phyloP scores from a whole-genome alignment of 2,888 invertebrate species.

The Orthosia incerta region DNA sequence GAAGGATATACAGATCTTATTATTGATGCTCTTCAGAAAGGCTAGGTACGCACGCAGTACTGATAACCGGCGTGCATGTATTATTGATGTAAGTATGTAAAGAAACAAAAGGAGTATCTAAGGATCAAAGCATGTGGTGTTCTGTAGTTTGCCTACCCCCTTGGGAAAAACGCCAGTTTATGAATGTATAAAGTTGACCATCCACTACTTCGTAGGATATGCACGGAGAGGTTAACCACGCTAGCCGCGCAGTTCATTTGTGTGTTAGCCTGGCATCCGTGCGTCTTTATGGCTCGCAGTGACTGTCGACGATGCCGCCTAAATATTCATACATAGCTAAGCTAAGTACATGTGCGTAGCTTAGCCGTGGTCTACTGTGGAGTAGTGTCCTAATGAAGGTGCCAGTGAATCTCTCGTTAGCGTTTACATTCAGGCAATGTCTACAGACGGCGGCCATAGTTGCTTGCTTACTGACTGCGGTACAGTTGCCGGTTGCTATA shows the following conservation, averaged over 20 bases:
- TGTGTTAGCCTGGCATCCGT: neutral
- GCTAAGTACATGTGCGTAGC: neutral
- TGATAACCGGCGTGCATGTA: too few species aligned
- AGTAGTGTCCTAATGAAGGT: conserved; percentile 1
- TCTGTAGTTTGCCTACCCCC: too few species aligned
- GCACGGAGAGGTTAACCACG: neutral
- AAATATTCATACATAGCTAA: neutral
- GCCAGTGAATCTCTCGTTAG: conserved; percentile 38
- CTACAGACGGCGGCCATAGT: conserved; percentile 26
- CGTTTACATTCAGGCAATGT: conserved; percentile 23
- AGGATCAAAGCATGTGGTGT: too few species aligned
- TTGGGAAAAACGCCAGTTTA: neutral
- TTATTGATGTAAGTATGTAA: too few species aligned
- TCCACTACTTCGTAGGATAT: neutral
- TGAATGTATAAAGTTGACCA: conserved; percentile 12
- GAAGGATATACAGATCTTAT: too few species aligned
- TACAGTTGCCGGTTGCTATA: conserved; percentile 21
- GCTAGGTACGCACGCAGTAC: too few species aligned
- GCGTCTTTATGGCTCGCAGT: neutral
- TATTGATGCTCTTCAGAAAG: too few species aligned
- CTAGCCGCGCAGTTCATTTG: neutral
- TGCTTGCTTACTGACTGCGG: conserved; percentile 30
- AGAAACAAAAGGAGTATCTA: too few species aligned
- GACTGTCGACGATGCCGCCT: neutral
- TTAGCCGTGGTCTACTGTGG: neutral